Base-by-base conservation (phyloP, 2,797 vertebrate species). In the Silurus aristotelis region DNA sequence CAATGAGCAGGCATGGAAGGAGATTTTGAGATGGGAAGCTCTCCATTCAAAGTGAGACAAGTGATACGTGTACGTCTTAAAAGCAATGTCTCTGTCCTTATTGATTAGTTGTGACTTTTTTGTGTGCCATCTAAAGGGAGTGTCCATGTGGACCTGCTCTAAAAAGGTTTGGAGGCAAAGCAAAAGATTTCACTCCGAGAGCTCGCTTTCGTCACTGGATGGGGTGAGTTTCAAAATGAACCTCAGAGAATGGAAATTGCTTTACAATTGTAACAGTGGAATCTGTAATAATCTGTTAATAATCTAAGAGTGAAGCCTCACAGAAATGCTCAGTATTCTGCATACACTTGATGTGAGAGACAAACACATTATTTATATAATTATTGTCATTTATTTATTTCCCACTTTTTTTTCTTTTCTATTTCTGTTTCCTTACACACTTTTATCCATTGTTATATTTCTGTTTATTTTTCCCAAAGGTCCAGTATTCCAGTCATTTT, bases 21-120 rank as follows among this genome's bases (percentile, higher is more conserved):
- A 97, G 91, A 97, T 97, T 91, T 87, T 96, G 83, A 96, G 96
- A 85, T 97, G 96, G 96, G 96, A 97, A 94, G 94, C 95, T 43
- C 95, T 97, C 87, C 96, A 96, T 88, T 94, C 93, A 55, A 84
- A 77, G 96, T 96, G 84, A 58, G 87, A 80, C 27, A 8, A 8
- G 17, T 22, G 60, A 64, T 76, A 27, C 14, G 2, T 52, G 5
- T 25, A 25, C 2, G 17, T 80, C 64, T 66, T 48, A 31, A 7
- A 67, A 31, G 79, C 10, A 1, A 15, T 14, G 17, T 55, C 0
- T 2, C 0, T 20, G 6, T 55, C 15, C 0, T 72, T 52, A 31
- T 20, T 72, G 17, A 83, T 66, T 22, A 63, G 5, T 31, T 31
- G 1, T 46, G 66, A 56, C 64, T 76, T 31, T 6, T 75, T 31